Conservation (phyloP, 2,797 vertebrate genomes). For the Sebastes reedi region DNA sequence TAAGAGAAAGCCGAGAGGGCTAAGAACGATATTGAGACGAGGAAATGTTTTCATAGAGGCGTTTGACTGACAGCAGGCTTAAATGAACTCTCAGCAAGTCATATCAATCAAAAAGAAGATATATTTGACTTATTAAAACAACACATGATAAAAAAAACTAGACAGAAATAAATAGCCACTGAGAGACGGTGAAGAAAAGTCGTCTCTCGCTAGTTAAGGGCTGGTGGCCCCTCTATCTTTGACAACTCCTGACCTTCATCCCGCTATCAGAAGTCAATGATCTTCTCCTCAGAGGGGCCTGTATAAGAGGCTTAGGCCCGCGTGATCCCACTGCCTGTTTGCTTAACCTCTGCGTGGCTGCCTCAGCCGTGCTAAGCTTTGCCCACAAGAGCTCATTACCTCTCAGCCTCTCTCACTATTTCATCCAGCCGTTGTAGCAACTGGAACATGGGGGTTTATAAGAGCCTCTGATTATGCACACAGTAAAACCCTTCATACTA, state of each 20-base stretch:
- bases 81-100: constrained; percentile 39
- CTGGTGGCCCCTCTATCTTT: constrained; percentile 27
- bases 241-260: constrained; percentile 58
- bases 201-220: neutral
- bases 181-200: neutral
- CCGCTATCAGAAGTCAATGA: constrained; percentile 77
- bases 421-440: constrained; percentile 14
- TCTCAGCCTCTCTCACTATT: constrained; percentile 19
- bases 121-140: neutral
- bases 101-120: constrained; percentile 9
- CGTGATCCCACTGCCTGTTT: constrained; percentile 77
- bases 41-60: constrained; percentile 51
- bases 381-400: constrained; percentile 69
- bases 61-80: constrained; percentile 52
- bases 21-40: constrained; percentile 20
- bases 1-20: constrained; percentile 40
- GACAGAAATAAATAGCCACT: neutral
- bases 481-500: neutral
- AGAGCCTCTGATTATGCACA: constrained; percentile 6
- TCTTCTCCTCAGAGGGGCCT: constrained; percentile 72
- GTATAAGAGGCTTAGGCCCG: constrained; percentile 77
- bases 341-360: constrained; percentile 74
- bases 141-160: neutral
- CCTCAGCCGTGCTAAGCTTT: constrained; percentile 61
- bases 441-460: neutral